phyloP scores from a whole-genome alignment of 1,140 invertebrate genomes.

The Argopecten irradians region DNA sequence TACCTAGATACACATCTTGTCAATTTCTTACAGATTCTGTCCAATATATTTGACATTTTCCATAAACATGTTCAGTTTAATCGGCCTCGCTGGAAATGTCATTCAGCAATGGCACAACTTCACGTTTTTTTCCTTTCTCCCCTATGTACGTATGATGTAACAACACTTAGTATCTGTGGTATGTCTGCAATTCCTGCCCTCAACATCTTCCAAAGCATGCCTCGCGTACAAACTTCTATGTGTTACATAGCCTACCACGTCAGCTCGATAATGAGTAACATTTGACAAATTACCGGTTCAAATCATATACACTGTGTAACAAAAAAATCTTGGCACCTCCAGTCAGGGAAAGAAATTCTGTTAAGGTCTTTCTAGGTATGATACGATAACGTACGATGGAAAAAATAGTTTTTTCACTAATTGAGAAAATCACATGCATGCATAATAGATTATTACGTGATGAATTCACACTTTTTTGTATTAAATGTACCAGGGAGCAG shows the following conservation, averaged over 20 bases:
- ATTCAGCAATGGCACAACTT: background rate
- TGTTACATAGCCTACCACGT: background rate
- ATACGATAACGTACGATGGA: background rate
- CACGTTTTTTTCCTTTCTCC: background rate
- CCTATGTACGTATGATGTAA: background rate
- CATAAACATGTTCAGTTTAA: background rate
- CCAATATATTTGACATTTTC: background rate
- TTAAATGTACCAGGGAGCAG: background rate
- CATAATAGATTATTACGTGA: background rate
- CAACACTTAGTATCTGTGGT: background rate
- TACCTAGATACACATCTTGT: background rate
- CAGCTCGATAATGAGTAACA: slow-evolving; percentile 7
- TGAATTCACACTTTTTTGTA: background rate
- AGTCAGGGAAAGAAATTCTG: background rate
- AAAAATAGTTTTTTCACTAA: background rate
- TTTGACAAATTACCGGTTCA: background rate
- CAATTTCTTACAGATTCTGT: background rate
- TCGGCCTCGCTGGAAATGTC: background rate
- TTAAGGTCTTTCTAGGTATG: background rate
- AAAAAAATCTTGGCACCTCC: background rate
- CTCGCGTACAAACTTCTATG: background rate
- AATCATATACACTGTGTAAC: background rate
- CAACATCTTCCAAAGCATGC: background rate
- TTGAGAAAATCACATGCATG: background rate
- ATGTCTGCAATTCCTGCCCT: background rate